A percentile compares a stretch with the other conserved stretches of the same genome.
Conservation (phyloP, 2,888 invertebrate genomes). For the Leptinotarsa tumamoca region DNA sequence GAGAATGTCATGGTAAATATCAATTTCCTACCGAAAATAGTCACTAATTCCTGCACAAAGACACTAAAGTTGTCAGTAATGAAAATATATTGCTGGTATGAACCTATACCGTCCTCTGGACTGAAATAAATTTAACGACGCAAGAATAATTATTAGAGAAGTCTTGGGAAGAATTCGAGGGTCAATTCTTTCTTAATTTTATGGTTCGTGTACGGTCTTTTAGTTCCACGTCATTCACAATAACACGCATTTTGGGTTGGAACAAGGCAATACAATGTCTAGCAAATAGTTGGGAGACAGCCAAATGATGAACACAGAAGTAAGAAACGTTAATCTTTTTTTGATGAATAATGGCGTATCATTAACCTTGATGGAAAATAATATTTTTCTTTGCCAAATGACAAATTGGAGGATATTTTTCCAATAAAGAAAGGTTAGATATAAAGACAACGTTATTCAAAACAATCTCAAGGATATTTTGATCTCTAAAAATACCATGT, state of each 20-base stretch:
- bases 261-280: background rate
- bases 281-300: no score
- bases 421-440: no score
- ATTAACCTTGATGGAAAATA: no score
- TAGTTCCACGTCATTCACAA: background rate
- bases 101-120: conserved; percentile 9
- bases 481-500: no score
- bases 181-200: conserved; percentile 15
- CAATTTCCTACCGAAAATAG: conserved; percentile 28
- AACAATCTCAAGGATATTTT: no score
- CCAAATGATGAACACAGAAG: no score
- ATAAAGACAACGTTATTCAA: no score
- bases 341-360: no score
- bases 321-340: no score
- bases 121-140: conserved; percentile 19
- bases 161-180: conserved; percentile 8
- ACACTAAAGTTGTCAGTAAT: conserved; percentile 11
- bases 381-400: no score
- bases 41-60: conserved; percentile 15
- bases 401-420: no score
- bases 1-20: conserved; percentile 23
- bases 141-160: conserved; percentile 12
- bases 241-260: conserved; percentile 10
- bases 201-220: conserved; percentile 10
- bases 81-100: conserved; percentile 16